Base-by-base conservation (phyloP, 1,140 invertebrate species). In the Diplogasteroides magnus region DNA sequence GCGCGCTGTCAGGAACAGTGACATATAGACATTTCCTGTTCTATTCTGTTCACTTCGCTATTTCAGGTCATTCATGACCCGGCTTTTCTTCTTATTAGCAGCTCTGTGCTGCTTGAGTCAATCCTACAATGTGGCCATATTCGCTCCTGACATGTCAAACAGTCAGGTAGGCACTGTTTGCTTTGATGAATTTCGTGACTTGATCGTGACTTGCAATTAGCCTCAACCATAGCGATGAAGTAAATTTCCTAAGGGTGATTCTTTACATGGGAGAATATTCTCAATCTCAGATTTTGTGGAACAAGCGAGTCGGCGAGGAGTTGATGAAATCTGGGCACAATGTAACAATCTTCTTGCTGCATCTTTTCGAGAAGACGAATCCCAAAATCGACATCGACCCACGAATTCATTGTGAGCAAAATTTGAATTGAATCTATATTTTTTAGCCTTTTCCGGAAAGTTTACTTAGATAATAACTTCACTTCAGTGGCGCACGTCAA, bases 261-360 rank as follows among this genome's bases (percentile, higher is more conserved):
- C n/a, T 64, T 31, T 64, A 29, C 31, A 55, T n/a, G 32, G 15
- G 13, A 31, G 15, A 37, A 26, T 64, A 23, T 2, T 29, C 15
- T 19, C 26, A 26, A 2, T 61, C 48, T 2, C 25, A 66, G 64
- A 23, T 66, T 25, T 19, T 66, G 23, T 66, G 29, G 3, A 66
- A 66, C 64, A 66, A 66, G 32, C 29, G 64, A n/a, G 64, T 66
- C 3, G 19, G 19, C 19, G 64, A 66, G 37, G 64, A 66, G 11
- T 57, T 66, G 14, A 2, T 58, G 37, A 66, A 66, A 55, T 15
- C 31, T 60, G 64, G 64, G 15, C 64, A 66, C 64, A 25, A 66
- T 58, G 64, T 66, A 32, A 66, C 64, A 15, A 19, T 66, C 14
- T 56, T 48, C 64, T 2, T 66, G 29, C 2, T 66, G 13, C 31